These are phyloP conservation scores for Fragum whitleyi DNA, from an alignment of 2,888 invertebrate species.

Conservation along the genomic window DNA sequence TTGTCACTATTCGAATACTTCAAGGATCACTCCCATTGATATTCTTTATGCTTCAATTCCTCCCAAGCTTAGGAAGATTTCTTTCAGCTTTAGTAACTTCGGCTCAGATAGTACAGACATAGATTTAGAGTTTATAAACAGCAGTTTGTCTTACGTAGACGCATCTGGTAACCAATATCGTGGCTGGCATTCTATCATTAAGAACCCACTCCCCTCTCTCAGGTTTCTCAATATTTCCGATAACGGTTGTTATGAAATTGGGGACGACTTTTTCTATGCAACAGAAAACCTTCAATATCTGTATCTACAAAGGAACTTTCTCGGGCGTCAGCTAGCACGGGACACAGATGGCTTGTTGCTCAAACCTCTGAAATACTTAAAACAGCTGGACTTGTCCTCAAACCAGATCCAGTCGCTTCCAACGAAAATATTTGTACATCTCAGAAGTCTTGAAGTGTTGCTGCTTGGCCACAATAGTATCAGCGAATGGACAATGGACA, in stretches of 20 bases:
- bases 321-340: conserved; percentile 25
- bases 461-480: conserved; percentile 39
- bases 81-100: conserved; percentile 8
- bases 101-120: not conserved
- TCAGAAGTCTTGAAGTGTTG: conserved; percentile 17
- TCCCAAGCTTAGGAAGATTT: not conserved
- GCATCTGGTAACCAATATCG: no score
- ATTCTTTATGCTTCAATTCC: not conserved
- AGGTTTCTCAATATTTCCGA: conserved; percentile 36
- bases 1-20: conserved; percentile 19
- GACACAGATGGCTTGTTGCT: conserved; percentile 17
- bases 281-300: conserved; percentile 20
- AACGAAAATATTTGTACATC: not conserved
- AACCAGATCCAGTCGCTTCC: no score
- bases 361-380: conserved; percentile 19
- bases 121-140: conserved; percentile 7
- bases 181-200: conserved; percentile 16
- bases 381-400: no score
- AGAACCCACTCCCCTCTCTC: conserved; percentile 17
- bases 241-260: conserved; percentile 23
- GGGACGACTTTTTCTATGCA: conserved; percentile 1
- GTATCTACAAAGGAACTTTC: conserved; percentile 27
- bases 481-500: not conserved
- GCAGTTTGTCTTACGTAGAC: no score
- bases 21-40: not conserved